Evolutionary conservation across 2,797 vertebrate species (phyloP), one percentile per base, ranked within the genome.

Genomic region (Heliangelus exortis): DNA sequence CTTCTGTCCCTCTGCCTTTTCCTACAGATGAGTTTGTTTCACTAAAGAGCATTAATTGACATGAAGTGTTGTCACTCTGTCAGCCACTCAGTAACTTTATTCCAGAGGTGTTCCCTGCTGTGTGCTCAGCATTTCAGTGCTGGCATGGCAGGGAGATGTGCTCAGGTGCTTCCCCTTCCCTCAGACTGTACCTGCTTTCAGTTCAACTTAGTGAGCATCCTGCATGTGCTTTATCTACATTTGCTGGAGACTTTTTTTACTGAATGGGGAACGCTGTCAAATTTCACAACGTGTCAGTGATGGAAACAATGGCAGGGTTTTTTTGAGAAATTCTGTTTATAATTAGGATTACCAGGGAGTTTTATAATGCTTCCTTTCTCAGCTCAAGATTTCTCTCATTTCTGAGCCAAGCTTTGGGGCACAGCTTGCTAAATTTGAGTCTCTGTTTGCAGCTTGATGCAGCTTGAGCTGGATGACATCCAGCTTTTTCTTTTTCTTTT

Each of bases 251-350:
- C 21, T 51, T 39, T 14, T 50, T 51, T 14, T 65, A 4, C 31
- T 75, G 45, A 16, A 68, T 7, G 68, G 10, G 66, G 75, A 39
- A 5, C 1, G 2, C 21, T 90, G 62, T 33, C 41, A 11, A 10
- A 10, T 15, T 39, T 31, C 71, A 65, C 12, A 0, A 10, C 7
- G 0, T 23, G 2, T 19, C 10, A 14, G 28, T 5, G 41, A 8
- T 51, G 34, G 48, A n/a, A 83, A 51, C 16, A 3, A 5, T 19
- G 22, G 6, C n/a, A 1, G 6, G 2, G 2, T 0, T 3, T 25
- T 25, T 33, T 7, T 31, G 66, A 43, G 81, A 23, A 43, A 25
- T 45, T 26, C 43, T 67, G 15, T 2, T 66, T 17, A 1, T 28
- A 3, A 5, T 21, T 47, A 18, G 78, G 45, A 33, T 50, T 36